Percentiles rank a stretch among this genome's conserved stretches.
Evolutionary conservation across 2,888 invertebrate genomes (phyloP).

Genomic region (Macrostomum cliftonense): DNA sequence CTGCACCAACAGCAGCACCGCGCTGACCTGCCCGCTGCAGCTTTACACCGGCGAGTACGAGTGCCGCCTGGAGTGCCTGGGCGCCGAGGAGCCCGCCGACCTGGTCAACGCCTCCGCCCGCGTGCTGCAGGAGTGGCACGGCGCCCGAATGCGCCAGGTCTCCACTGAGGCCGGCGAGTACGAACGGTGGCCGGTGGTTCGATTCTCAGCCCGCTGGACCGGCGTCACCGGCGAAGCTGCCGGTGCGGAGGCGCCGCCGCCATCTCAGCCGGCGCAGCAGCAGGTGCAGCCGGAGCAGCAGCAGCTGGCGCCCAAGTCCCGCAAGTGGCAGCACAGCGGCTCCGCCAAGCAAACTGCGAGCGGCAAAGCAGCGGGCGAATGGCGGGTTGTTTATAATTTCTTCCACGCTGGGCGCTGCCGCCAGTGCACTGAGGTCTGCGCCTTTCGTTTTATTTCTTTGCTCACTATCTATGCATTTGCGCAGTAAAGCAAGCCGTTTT

Average conservation of each 20-base stretch:
- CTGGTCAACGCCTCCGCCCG: neutral
- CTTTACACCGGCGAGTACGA: conserved; percentile 2
- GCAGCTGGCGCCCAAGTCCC: neutral
- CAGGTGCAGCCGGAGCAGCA: neutral
- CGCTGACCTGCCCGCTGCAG: neutral
- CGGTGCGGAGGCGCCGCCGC: neutral
- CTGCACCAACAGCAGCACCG: neutral
- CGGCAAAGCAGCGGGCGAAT: neutral
- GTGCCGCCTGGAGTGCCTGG: conserved; percentile 1
- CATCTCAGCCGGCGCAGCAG: neutral
- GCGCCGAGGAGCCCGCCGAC: neutral
- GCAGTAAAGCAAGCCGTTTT: too few relatives aligned
- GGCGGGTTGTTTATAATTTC: conserved; percentile 4
- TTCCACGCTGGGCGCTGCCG: conserved; percentile 3
- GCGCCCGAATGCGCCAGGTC: neutral
- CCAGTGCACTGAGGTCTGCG: conserved; percentile 7
- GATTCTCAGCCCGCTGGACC: conserved; percentile 1
- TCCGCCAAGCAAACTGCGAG: neutral
- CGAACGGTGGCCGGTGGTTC: conserved; percentile 5
- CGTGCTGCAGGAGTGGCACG: neutral
- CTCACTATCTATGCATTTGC: too few relatives aligned
- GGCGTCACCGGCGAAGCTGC: neutral
- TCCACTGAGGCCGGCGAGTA: conserved; percentile 3
- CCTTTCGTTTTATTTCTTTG: too few relatives aligned
- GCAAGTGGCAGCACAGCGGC: neutral